Evolutionary conservation across 1,140 invertebrate species (phyloP).

Genomic region (Maconellicoccus hirsutus): DNA sequence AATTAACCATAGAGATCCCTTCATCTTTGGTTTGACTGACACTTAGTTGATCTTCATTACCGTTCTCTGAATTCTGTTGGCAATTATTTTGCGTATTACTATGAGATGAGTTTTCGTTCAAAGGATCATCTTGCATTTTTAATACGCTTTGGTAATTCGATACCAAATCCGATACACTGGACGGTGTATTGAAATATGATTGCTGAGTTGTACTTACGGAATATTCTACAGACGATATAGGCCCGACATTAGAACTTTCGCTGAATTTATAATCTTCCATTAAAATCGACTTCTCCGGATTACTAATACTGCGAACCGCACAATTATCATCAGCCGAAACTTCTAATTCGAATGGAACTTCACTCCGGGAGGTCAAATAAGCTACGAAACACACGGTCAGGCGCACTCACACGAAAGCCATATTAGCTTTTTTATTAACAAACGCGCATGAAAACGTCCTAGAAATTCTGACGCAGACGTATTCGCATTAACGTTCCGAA

Average conservation of each 20-base stretch:
- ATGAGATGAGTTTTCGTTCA: not conserved
- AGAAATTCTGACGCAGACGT: conserved; percentile 19
- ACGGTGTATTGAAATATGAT: conserved; percentile 16
- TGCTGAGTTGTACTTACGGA: not conserved
- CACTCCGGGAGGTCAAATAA: conserved; percentile 19
- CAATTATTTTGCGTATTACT: not conserved
- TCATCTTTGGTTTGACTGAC: conserved; percentile 13
- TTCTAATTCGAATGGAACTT: conserved; percentile 15
- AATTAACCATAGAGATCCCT: conserved; percentile 14
- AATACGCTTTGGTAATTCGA: conserved; percentile 10
- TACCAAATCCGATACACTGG: conserved; percentile 18
- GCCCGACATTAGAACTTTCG: conserved; percentile 17
- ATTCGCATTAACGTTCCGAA: not conserved
- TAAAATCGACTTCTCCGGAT: conserved; percentile 19
- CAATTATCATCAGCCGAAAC: conserved; percentile 16
- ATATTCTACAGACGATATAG: conserved; percentile 17
- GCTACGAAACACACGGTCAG: conserved; percentile 14
- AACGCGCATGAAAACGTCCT: conserved; percentile 21
- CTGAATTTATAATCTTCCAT: conserved; percentile 22
- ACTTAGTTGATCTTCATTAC: conserved; percentile 8
- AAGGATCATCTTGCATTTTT: conserved; percentile 18
- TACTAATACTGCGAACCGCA: conserved; percentile 17
- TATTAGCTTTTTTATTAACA: conserved; percentile 19
- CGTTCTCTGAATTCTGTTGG: conserved; percentile 6
- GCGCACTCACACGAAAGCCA: conserved; percentile 18